These are phyloP conservation scores for Julus scandinavius DNA, from an alignment of 2,888 invertebrate genomes.

Conservation along the genomic window DNA sequence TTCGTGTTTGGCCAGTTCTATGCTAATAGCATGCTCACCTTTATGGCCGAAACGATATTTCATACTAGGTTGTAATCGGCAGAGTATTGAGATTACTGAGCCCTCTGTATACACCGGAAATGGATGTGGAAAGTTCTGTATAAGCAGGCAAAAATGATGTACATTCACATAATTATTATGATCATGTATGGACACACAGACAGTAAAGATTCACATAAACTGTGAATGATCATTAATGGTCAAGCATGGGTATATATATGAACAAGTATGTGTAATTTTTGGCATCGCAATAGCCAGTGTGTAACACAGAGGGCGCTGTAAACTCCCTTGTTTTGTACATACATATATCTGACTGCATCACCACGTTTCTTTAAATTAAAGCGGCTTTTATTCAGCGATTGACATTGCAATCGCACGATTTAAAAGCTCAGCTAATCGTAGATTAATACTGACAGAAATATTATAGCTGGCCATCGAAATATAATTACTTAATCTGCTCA, in stretches of 20 bases:
- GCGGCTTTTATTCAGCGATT: neutral
- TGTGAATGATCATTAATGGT: too few relatives aligned
- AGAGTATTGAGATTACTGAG: neutral
- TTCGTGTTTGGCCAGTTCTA: constrained; percentile 15
- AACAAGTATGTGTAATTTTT: too few relatives aligned
- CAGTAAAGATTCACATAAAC: too few relatives aligned
- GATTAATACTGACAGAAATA: neutral
- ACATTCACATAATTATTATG: too few relatives aligned
- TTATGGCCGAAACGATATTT: neutral
- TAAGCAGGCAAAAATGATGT: too few relatives aligned
- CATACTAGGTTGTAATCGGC: neutral
- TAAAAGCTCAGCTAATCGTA: neutral
- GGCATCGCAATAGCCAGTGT: too few relatives aligned
- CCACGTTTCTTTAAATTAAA: neutral
- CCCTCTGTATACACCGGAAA: neutral
- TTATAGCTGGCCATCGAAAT: neutral
- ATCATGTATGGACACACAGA: too few relatives aligned
- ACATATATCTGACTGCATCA: neutral
- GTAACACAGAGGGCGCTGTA: neutral
- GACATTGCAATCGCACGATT: neutral
- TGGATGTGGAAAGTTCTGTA: too few relatives aligned
- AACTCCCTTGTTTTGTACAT: neutral
- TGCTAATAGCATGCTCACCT: neutral
- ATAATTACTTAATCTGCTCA: neutral
- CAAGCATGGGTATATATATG: too few relatives aligned